phyloP scores from a whole-genome alignment of 2,797 vertebrate species.

The Molothrus ater region DNA sequence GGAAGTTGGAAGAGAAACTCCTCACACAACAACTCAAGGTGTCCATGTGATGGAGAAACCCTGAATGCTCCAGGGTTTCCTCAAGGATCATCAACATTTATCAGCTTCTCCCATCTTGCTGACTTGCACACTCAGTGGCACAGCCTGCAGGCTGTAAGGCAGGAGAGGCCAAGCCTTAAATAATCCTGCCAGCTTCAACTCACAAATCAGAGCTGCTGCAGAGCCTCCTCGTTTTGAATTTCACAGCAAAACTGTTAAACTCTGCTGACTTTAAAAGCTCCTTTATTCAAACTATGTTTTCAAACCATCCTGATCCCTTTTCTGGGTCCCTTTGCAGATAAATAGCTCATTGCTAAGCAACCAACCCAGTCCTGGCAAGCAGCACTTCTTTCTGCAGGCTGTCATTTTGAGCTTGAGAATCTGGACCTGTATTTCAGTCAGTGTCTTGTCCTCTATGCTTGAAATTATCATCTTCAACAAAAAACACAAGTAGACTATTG shows the following conservation, averaged over 20 bases:
- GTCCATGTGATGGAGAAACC: neutral
- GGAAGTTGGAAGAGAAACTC: neutral
- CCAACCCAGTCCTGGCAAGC: neutral
- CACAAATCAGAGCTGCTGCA: neutral
- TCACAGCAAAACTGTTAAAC: neutral
- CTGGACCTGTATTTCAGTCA: neutral
- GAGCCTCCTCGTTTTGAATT: neutral
- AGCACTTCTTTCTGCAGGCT: neutral
- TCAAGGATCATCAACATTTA: neutral
- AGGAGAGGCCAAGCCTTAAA: neutral
- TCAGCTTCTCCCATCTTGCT: neutral
- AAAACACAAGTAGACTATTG: neutral
- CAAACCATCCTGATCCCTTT: neutral
- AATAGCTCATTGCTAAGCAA: constrained; percentile 49
- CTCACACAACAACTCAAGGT: neutral
- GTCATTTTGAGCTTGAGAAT: neutral
- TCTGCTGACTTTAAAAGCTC: neutral
- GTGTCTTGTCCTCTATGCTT: neutral
- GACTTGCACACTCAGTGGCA: neutral
- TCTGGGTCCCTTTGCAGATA: neutral
- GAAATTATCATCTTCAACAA: neutral
- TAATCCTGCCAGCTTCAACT: neutral
- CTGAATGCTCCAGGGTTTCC: neutral
- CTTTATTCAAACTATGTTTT: neutral
- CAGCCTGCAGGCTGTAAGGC: neutral